Conservation (phyloP, 2,113 vertebrate genomes). For the Notechis scutatus region DNA sequence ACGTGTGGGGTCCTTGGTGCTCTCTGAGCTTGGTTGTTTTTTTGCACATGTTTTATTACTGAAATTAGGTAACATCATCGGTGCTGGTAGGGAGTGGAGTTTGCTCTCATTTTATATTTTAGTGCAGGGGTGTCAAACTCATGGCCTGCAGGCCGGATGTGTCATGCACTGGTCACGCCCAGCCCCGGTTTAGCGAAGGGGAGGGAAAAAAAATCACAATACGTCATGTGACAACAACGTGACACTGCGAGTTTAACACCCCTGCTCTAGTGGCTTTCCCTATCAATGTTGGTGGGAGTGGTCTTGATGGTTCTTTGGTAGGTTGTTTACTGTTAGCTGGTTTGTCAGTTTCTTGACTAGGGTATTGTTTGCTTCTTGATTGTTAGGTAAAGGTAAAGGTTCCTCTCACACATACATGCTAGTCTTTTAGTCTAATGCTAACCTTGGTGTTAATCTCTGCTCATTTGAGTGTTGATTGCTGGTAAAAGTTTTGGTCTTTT, state of each 20-base stretch:
- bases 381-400: no score
- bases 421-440: neutral
- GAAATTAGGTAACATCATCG: neutral
- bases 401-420: no score
- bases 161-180: no score
- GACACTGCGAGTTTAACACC: no score
- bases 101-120: neutral
- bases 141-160: no score
- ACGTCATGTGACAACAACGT: no score
- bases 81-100: neutral
- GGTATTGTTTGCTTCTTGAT: neutral
- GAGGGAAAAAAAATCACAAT: rapidly evolving
- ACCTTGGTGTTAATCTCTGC: neutral
- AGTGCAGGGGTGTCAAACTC: neutral
- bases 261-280: no score
- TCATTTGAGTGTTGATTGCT: neutral
- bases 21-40: neutral
- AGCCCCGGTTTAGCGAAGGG: no score
- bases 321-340: neutral
- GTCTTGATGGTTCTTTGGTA: neutral
- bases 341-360: neutral
- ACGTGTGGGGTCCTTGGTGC: neutral
- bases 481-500: neutral
- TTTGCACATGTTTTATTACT: neutral
- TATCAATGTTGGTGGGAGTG: neutral